phyloP scores from a whole-genome alignment of 2,888 invertebrate species.

The Rhingia rostrata region DNA sequence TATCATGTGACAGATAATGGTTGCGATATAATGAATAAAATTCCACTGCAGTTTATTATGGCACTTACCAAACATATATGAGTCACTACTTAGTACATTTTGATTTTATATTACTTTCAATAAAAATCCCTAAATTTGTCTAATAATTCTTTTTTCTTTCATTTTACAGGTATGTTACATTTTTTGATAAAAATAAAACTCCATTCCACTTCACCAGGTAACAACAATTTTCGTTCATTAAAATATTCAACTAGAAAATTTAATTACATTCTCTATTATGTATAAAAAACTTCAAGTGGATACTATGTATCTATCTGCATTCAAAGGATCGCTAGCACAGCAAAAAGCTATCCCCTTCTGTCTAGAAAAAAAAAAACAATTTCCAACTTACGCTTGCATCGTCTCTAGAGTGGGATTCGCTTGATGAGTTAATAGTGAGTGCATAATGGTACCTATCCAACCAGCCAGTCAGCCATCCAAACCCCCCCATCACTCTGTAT shows the following conservation, averaged over 20 bases:
- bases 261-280: slow-evolving; percentile 1
- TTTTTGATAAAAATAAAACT: not conserved
- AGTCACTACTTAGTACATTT: not conserved
- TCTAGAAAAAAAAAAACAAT: not conserved
- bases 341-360: not conserved
- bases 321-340: too few relatives aligned
- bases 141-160: slow-evolving; percentile 3
- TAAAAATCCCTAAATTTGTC: not conserved
- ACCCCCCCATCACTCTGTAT: not conserved
- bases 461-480: slow-evolving; percentile 16
- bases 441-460: slow-evolving; percentile 39
- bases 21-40: not conserved
- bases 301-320: not conserved
- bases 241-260: slow-evolving; percentile 16
- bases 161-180: slow-evolving; percentile 49
- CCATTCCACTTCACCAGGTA: slow-evolving; percentile 16
- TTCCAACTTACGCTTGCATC: slow-evolving; percentile 49
- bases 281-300: not conserved
- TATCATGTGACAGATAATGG: slow-evolving; percentile 38
- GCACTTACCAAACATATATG: slow-evolving; percentile 3
- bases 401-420: slow-evolving; percentile 18
- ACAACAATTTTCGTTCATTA: slow-evolving; percentile 10
- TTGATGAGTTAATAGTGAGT: slow-evolving; percentile 61
- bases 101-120: not conserved
- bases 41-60: slow-evolving; percentile 22